Evolutionary conservation across 2,113 vertebrate species (phyloP), one percentile per base, ranked within the genome.

Genomic region (Macquaria ambigua): DNA sequence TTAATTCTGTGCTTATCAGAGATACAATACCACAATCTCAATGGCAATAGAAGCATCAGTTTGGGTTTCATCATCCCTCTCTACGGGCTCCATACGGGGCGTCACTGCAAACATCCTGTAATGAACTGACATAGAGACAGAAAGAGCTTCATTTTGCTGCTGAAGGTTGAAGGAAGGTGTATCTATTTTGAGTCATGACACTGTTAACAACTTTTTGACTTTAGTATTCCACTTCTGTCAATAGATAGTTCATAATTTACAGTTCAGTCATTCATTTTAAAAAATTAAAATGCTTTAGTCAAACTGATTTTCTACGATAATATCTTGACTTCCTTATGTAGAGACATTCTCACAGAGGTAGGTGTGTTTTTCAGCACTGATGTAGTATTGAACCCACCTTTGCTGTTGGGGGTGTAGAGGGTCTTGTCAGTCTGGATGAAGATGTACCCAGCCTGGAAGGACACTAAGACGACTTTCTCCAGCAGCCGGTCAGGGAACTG

Each of bases 351-450:
- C 23, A 76, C 18, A 43, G 6, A 15, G 2, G 9, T 21, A 37
- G 8, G 23, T 62, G 15, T 77, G n/a, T 76, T 67, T 23, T 4
- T 61, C 0, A 48, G 48, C 23, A 16, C n/a, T 46, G 5, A 67
- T n/a, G 12, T 2, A 21, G 23, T 0, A 3, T 1, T 77, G 14
- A 11, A 50, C 77, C 59, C 34, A 95, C 95, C 91, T 61, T 6
- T 91, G 70, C 53, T 93, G 28, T 89, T 62, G 5, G 94, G 95
- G 2, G 94, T 95, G 79, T 96, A 96, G 48, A 96, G 82, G 37
- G 94, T 92, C 74, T 95, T 95, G 81, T 95, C 95, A 0, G 95
- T 96, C 74, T 95, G 94, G 58, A 95, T 91, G 87, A 95, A 95
- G 59, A 96, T 94, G 87, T 94, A 93, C 1, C 95, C 94, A 6